phyloP scores from a whole-genome alignment of 2,113 vertebrate genomes.

The Delphinus delphis region DNA sequence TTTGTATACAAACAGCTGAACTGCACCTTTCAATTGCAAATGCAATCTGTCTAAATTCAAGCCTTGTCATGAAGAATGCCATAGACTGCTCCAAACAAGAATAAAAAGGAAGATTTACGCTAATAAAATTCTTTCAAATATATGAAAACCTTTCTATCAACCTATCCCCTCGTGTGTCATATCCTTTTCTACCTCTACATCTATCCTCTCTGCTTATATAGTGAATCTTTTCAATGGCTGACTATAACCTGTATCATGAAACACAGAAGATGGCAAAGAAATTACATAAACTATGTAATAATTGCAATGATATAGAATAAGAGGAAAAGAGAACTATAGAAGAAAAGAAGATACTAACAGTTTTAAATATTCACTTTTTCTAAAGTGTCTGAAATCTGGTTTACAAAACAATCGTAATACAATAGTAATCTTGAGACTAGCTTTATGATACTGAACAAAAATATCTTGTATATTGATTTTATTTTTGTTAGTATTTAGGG shows the following conservation, averaged over 20 bases:
- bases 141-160: conserved; percentile 31
- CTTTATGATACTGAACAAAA: not conserved
- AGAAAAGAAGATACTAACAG: not conserved
- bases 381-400: not conserved
- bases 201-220: not conserved
- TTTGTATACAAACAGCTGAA: conserved; percentile 78
- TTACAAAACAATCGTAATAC: not conserved
- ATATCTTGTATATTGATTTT: not conserved
- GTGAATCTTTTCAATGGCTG: not conserved
- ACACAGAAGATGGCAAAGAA: not conserved
- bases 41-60: conserved; percentile 66
- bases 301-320: not conserved
- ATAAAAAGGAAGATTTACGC: not conserved
- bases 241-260: not conserved
- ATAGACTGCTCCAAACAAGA: conserved; percentile 39
- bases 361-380: not conserved
- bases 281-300: not conserved
- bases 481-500: not conserved
- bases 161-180: not conserved
- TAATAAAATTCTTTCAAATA: conserved; percentile 57
- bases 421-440: not conserved
- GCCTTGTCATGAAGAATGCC: conserved; percentile 26
- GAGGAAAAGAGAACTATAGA: not conserved
- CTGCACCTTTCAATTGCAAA: conserved; percentile 67
- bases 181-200: not conserved